phyloP scores from a whole-genome alignment of 2,113 vertebrate genomes.

The Todiramphus saurophagus region DNA sequence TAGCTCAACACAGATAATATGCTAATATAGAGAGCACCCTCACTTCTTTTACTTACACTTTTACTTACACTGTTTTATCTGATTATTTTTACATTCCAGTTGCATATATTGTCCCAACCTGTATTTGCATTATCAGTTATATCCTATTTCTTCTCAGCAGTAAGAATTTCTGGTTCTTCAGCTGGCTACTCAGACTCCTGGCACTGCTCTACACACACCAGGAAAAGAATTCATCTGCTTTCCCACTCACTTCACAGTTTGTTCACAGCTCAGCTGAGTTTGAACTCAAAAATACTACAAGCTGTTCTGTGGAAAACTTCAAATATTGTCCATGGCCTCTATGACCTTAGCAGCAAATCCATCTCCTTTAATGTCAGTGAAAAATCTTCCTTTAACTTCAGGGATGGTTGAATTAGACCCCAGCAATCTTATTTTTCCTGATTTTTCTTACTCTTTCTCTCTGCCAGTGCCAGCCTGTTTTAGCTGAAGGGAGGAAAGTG shows the following conservation, averaged over 20 bases:
- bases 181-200: background rate
- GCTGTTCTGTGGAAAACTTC: background rate
- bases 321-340: background rate
- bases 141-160: background rate
- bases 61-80: background rate
- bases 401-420: background rate
- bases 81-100: background rate
- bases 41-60: background rate
- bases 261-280: background rate
- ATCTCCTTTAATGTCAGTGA: background rate
- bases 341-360: constrained; percentile 3
- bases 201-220: background rate
- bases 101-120: background rate
- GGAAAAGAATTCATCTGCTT: background rate
- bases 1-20: background rate
- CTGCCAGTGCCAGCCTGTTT: background rate
- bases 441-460: constrained; percentile 14
- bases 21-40: background rate
- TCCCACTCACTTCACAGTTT: background rate
- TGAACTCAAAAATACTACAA: constrained; percentile 17
- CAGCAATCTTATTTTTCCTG: constrained; percentile 1
- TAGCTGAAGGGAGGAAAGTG: background rate
- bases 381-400: constrained; percentile 38
- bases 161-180: background rate
- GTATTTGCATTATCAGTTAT: background rate